Evolutionary conservation across 2,113 vertebrate species (phyloP).

Genomic region (Ochotona curzoniae): DNA sequence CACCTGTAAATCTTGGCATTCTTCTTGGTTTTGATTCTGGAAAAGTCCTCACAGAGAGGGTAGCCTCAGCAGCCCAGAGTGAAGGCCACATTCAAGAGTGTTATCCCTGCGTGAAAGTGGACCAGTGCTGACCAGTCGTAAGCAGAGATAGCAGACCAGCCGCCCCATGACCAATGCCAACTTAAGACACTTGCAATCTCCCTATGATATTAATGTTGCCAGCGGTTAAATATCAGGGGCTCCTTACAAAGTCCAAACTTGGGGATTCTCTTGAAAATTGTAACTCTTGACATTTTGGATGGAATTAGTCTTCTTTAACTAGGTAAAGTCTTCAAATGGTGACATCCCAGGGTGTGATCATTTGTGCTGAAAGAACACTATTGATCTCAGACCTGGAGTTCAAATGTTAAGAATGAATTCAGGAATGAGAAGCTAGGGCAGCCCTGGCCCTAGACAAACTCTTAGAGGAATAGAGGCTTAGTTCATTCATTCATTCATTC

Average conservation of each 20-base stretch:
- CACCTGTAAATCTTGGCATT: background rate
- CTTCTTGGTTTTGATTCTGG: background rate
- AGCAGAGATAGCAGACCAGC: background rate
- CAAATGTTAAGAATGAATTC: background rate
- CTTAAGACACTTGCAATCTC: background rate
- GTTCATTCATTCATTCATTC: background rate
- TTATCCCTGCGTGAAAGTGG: background rate
- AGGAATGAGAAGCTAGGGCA: background rate
- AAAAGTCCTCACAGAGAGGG: background rate
- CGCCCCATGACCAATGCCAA: background rate
- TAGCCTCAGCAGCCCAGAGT: background rate
- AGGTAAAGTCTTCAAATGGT: background rate
- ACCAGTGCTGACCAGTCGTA: background rate
- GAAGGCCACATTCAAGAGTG: background rate
- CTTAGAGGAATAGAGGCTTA: background rate
- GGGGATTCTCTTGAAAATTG: background rate
- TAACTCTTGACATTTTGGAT: too few relatives aligned
- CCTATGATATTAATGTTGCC: background rate
- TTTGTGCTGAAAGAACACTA: background rate
- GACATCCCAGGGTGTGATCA: background rate
- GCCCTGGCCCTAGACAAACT: background rate
- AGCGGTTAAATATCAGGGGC: constrained; percentile 6
- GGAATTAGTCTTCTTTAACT: too few relatives aligned
- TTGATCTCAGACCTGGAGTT: background rate
- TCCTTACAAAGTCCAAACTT: background rate